Evolutionary conservation across 2,797 vertebrate species (phyloP).

Genomic region (Vultur gryphus): DNA sequence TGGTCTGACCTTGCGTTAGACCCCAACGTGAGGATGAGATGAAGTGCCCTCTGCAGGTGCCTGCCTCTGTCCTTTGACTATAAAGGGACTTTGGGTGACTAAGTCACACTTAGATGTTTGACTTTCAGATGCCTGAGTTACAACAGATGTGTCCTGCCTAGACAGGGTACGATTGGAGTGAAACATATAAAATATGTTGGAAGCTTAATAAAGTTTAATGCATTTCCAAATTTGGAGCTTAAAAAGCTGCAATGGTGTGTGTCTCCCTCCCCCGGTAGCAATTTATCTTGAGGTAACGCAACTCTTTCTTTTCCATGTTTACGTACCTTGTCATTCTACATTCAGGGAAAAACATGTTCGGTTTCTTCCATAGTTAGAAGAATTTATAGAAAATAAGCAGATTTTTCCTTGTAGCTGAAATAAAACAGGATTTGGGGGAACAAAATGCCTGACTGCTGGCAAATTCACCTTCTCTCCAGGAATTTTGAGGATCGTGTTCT

Average conservation of each 20-base stretch:
- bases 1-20: background rate
- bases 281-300: background rate
- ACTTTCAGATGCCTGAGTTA: background rate
- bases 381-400: background rate
- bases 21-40: rapidly evolving
- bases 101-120: background rate
- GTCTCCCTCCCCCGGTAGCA: background rate
- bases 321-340: background rate
- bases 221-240: background rate
- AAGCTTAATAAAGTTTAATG: background rate
- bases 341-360: background rate
- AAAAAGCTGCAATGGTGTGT: background rate
- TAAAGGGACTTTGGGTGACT: background rate
- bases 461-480: background rate
- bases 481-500: background rate
- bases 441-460: background rate
- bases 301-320: background rate
- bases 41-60: background rate
- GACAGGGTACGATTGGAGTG: background rate
- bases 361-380: background rate
- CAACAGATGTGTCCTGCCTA: background rate
- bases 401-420: background rate
- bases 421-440: background rate
- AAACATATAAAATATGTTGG: background rate
- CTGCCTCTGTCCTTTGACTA: background rate